Evolutionary conservation across 2,113 vertebrate species (phyloP), one percentile per base, ranked within the genome.

Genomic region (Galemys pyrenaicus): DNA sequence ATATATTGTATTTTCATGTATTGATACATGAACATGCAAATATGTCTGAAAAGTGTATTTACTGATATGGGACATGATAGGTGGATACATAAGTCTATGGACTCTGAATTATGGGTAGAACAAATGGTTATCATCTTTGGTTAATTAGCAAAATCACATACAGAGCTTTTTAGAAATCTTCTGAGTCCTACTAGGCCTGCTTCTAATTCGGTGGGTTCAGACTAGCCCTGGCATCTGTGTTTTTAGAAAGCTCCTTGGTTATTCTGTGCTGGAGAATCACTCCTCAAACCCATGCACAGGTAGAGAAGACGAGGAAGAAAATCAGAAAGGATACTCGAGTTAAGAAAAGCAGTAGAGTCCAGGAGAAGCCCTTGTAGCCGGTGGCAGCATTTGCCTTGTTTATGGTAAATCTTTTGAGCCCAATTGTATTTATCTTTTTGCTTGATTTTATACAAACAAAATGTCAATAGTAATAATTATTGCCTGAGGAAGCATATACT

Each of bases 241-340:
- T 64, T 93, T 67, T 30, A 24, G 11, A 84, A 70, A 39, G 2
- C 39, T 49, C 5, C 26, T 46, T 54, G 20, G 30, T 49, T 35
- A 10, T 16, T 5, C 82, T 96, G 54, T 67, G 17, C 60, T 60
- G 28, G 15, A 62, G 79, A 96, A 37, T 17, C 3, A 9, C 7
- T 49, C 9, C 3, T 10, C 1, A 10, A n/a, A 11, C 15, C 15
- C 12, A 4, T 46, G 1, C 24, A 35, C 3, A 46, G 58, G 6
- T 6, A 17, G 37, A 78, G 10, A 26, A 20, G 26, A 26, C 9
- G 13, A 49, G 75, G 26, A 78, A 82, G 28, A 32, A 9, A 16
- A 22, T 1, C 28, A n/a, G 41, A 51, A 1, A 56, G 7, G 32
- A 49, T 2, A 32, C 13, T 6, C 0, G 3, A 37, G 16, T n/a